Evolutionary conservation across 2,888 invertebrate species (phyloP).

Genomic region (Volucella inflata): DNA sequence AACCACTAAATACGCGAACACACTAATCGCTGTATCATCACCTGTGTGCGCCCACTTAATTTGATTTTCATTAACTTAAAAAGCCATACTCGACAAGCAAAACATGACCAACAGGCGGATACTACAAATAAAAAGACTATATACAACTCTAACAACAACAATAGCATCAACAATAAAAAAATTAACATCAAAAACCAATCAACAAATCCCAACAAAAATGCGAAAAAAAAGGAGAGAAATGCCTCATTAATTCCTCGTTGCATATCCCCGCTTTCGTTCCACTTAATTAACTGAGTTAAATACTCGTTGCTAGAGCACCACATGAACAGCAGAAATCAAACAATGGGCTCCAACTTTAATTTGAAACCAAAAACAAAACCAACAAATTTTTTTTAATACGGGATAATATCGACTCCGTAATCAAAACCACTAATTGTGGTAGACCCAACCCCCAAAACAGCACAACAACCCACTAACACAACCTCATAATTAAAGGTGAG

Average conservation of each 20-base stretch:
- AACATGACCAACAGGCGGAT: slow-evolving; percentile 64
- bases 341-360: slow-evolving; percentile 57
- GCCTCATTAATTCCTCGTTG: slow-evolving; percentile 66
- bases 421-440: slow-evolving; percentile 69
- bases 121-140: slow-evolving; percentile 58
- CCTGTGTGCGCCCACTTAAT: slow-evolving; percentile 73
- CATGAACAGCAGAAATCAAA: slow-evolving; percentile 19
- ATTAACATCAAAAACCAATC: slow-evolving; percentile 74
- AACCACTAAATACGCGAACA: slow-evolving; percentile 47
- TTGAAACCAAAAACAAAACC: slow-evolving; percentile 40
- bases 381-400: slow-evolving; percentile 27
- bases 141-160: no score
- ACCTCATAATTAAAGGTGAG: slow-evolving; percentile 48
- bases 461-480: slow-evolving; percentile 50
- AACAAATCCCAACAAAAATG: slow-evolving; percentile 65
- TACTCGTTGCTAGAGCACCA: neutral
- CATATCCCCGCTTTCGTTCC: slow-evolving; percentile 59
- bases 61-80: slow-evolving; percentile 74
- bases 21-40: slow-evolving; percentile 75
- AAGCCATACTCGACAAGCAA: slow-evolving; percentile 63
- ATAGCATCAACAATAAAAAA: slow-evolving; percentile 35
- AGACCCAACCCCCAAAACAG: slow-evolving; percentile 60
- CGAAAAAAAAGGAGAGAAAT: slow-evolving; percentile 54
- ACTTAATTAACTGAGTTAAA: slow-evolving; percentile 70
- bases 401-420: slow-evolving; percentile 52